Percentiles rank a stretch among this genome's conserved stretches.
Evolutionary conservation across 1,140 invertebrate species (phyloP).

Genomic region (Lamellibrachia luymesi): DNA sequence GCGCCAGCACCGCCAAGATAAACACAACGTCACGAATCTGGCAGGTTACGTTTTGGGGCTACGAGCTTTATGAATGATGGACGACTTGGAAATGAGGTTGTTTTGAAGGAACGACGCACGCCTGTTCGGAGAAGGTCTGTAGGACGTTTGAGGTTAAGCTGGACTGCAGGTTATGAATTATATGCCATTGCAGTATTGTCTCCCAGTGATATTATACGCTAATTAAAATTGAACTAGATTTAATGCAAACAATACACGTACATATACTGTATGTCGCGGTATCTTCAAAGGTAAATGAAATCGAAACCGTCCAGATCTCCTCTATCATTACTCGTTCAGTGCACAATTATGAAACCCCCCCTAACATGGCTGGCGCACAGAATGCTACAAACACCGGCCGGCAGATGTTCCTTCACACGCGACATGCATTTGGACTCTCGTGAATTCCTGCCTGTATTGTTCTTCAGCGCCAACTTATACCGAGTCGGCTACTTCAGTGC

Average conservation of each 20-base stretch:
- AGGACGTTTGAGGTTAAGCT: neutral
- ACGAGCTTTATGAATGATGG: neutral
- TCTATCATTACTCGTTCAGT: neutral
- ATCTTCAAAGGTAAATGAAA: neutral
- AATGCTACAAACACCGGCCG: neutral
- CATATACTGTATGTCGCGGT: neutral
- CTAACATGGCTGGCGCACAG: neutral
- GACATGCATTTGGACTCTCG: neutral
- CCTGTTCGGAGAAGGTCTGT: neutral
- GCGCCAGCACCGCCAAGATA: neutral
- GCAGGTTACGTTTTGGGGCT: neutral
- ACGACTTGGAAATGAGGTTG: neutral
- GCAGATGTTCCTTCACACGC: neutral
- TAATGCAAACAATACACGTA: neutral
- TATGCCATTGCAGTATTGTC: neutral
- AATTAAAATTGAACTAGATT: neutral
- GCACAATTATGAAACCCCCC: neutral
- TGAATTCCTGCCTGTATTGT: neutral
- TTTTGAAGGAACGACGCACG: neutral
- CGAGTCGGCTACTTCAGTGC: neutral
- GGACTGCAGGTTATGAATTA: neutral
- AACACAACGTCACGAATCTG: neutral
- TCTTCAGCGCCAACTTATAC: neutral
- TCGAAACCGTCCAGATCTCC: neutral
- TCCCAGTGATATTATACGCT: neutral